phyloP scores from a whole-genome alignment of 2,888 invertebrate genomes.

The Pseudococcus longispinus region DNA sequence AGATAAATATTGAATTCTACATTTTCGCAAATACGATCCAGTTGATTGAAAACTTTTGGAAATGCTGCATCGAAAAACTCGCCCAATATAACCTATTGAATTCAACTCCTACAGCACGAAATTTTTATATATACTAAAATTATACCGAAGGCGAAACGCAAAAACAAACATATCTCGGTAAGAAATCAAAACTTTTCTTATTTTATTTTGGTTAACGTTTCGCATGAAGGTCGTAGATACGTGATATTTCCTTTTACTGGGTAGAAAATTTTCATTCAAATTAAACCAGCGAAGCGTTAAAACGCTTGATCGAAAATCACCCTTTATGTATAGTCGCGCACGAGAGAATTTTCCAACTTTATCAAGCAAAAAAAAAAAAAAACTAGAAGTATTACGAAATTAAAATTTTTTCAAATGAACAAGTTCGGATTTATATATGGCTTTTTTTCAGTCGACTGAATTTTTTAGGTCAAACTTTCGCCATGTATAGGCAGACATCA shows the following conservation, averaged over 20 bases:
- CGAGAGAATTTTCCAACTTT: constrained; percentile 11
- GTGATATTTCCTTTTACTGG: constrained; percentile 4
- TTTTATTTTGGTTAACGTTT: constrained; percentile 28
- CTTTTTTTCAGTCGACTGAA: constrained; percentile 1
- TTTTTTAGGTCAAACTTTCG: constrained; percentile 8
- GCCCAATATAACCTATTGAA: neutral
- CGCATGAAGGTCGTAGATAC: constrained; percentile 7
- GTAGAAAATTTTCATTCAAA: constrained; percentile 19
- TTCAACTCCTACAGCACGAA: neutral
- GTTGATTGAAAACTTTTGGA: neutral
- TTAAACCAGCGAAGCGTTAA: neutral
- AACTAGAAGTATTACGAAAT: neutral
- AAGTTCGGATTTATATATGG: neutral
- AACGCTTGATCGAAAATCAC: constrained; percentile 15
- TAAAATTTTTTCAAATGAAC: constrained; percentile 11
- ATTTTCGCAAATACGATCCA: neutral
- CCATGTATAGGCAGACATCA: neutral
- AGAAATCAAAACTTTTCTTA: constrained; percentile 24
- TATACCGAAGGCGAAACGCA: neutral
- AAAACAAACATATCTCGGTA: constrained; percentile 13
- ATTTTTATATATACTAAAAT: neutral
- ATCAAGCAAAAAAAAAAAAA: neutral
- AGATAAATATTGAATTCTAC: neutral
- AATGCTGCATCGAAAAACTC: neutral
- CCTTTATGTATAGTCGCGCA: neutral